A percentile compares a stretch with the other conserved stretches of the same genome.
Evolutionary conservation across 2,888 invertebrate genomes (phyloP).

Genomic region (Ptycholaimellus sp.): DNA sequence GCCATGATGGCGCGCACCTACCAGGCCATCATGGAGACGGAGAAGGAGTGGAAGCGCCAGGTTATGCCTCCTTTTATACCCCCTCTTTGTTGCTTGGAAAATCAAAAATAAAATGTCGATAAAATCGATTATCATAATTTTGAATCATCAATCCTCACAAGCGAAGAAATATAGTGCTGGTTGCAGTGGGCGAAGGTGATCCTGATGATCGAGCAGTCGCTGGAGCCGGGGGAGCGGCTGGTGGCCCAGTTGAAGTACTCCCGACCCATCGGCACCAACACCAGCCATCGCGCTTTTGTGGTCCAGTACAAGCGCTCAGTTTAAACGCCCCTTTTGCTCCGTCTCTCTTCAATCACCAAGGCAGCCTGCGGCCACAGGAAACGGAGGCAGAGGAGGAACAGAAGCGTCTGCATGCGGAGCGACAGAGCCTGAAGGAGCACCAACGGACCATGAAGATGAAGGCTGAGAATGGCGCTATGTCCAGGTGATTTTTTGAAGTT

Average conservation of each 20-base stretch:
- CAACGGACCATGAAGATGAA: too few species aligned
- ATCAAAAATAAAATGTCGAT: background rate
- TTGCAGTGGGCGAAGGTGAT: conserved; percentile 85
- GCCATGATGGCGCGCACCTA: conserved; percentile 99
- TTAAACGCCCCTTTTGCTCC: too few species aligned
- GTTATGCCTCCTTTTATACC: conserved; percentile 26
- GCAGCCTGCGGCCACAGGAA: too few species aligned
- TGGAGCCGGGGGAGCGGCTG: conserved; percentile 59
- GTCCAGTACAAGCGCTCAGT: too few species aligned
- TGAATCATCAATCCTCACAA: background rate
- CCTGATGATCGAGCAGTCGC: conserved; percentile 82
- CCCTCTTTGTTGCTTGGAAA: background rate
- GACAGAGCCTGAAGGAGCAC: too few species aligned
- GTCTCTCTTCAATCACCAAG: too few species aligned
- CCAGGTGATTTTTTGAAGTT: too few species aligned
- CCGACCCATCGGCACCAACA: conserved; percentile 42
- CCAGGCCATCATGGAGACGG: conserved; percentile 81
- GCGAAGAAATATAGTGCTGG: too few species aligned
- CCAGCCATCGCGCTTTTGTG: conserved; percentile 18
- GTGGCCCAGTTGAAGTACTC: conserved; percentile 69
- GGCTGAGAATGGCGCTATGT: too few species aligned
- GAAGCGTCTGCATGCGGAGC: too few species aligned
- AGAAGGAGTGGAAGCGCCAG: conserved; percentile 88
- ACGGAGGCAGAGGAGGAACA: too few species aligned
- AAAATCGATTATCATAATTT: background rate